These are phyloP conservation scores for Patella caerulea DNA, from an alignment of 2,888 invertebrate genomes.

Conservation along the genomic window DNA sequence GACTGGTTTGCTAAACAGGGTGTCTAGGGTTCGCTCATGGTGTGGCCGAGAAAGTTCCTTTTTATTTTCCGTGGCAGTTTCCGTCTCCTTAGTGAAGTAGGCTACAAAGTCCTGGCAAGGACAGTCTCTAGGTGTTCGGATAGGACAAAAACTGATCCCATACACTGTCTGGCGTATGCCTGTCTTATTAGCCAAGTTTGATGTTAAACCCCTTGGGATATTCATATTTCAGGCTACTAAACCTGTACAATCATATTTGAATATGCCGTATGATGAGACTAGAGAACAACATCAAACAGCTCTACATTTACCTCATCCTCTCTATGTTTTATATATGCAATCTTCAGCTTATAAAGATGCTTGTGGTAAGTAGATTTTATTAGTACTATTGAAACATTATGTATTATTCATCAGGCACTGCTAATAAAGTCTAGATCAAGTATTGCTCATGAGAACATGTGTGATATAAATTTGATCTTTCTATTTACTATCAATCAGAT, in stretches of 20 bases:
- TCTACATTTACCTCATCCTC: slow-evolving; percentile 82
- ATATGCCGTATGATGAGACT: slow-evolving; percentile 84
- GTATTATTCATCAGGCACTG: too few relatives aligned
- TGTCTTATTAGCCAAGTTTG: too few relatives aligned
- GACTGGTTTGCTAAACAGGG: too few relatives aligned
- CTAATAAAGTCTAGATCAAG: too few relatives aligned
- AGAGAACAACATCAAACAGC: slow-evolving; percentile 79
- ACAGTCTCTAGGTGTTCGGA: too few relatives aligned
- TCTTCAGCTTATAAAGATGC: slow-evolving; percentile 86
- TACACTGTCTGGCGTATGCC: too few relatives aligned
- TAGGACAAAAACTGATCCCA: background rate
- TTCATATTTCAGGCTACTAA: slow-evolving; percentile 79
- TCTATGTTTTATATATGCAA: slow-evolving; percentile 91
- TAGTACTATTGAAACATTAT: background rate
- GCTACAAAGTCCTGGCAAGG: background rate
- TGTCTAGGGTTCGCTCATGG: too few relatives aligned
- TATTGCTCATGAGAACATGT: too few relatives aligned
- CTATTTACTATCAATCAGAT: too few relatives aligned
- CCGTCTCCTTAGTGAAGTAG: background rate
- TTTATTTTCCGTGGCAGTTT: too few relatives aligned
- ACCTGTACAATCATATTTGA: slow-evolving; percentile 90
- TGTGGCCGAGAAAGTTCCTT: too few relatives aligned
- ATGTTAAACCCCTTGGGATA: background rate
- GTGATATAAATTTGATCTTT: too few relatives aligned
- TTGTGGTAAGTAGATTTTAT: slow-evolving; percentile 72